Evolutionary conservation across 2,797 vertebrate species (phyloP), one percentile per base, ranked within the genome.

Genomic region (Prunella strophiata): DNA sequence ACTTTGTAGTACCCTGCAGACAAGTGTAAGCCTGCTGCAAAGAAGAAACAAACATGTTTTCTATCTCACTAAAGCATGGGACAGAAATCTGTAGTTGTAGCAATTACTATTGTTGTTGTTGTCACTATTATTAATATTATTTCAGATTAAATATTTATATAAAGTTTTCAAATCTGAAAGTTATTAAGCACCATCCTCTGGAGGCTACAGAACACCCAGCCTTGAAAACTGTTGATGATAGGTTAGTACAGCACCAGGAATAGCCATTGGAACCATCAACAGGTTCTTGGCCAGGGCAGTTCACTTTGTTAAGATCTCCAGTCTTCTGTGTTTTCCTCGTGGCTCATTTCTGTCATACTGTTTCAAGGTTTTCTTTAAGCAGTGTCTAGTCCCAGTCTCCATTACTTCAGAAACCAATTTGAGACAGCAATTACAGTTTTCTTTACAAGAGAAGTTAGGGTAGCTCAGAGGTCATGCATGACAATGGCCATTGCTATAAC

Each of bases 241-340:
- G 26, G 8, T 9, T 47, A 10, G 16, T 18, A n/a, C 2, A n/a
- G 16, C 16, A 27, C 27, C 34, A 67, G 16, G 21, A 67, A 34
- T 1, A 50, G 6, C 29, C 32, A 62, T 32, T 11, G 20, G 27
- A 72, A 26, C 32, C 13, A 43, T 5, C 34, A 15, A 15, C 2
- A 4, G 3, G 4, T 38, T 70, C 51, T 43, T 75, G 43, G 27
- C 14, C 6, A 52, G 34, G 20, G 13, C 29, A 43, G 8, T 34
- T 48, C n/a, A 34, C 12, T 57, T 80, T 66, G 54, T 40, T 43
- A 40, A 18, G 32, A 48, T 67, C 23, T 71, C 52, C 16, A 40
- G 20, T 48, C 18, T 76, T 59, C 48, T 2, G 2, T 34, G 26
- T 3, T 74, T 70, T 79, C 16, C 12, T 76, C 0, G 0, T 40